Evolutionary conservation across 2,797 vertebrate genomes (phyloP).

Genomic region (Falco novaeseelandiae): DNA sequence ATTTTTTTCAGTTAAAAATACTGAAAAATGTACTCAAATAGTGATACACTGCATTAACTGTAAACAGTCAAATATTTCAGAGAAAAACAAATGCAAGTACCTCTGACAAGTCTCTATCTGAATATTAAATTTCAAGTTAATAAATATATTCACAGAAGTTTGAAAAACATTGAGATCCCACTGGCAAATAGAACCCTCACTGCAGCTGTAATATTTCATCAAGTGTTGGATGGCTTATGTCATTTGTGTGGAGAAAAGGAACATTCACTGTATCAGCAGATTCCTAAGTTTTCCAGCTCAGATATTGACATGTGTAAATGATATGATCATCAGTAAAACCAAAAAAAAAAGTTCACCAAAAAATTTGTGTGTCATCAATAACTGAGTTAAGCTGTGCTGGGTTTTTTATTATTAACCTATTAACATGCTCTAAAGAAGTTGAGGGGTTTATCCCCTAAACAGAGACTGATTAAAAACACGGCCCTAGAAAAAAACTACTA

Average conservation of each 20-base stretch:
- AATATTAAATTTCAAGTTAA: conserved; percentile 21
- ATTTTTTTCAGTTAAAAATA: background rate
- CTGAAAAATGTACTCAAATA: background rate
- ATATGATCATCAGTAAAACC: background rate
- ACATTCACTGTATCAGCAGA: conserved; percentile 41
- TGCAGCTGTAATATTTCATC: conserved; percentile 53
- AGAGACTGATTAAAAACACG: background rate
- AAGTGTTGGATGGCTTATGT: conserved; percentile 5
- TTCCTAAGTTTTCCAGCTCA: background rate
- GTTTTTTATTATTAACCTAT: background rate
- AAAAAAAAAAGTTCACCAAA: background rate
- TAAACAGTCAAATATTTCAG: background rate
- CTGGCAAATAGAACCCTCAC: background rate
- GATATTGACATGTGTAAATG: background rate
- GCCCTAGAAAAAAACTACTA: background rate
- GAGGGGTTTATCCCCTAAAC: background rate
- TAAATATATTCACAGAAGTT: background rate
- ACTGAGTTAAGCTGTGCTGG: background rate
- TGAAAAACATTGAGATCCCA: background rate
- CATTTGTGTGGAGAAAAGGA: background rate
- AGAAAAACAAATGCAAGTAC: background rate
- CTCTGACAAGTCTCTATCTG: background rate
- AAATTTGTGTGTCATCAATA: background rate
- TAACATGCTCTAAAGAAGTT: background rate
- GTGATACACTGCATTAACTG: background rate